Evolutionary conservation across 2,113 vertebrate species (phyloP).

Genomic region (Sorex araneus): DNA sequence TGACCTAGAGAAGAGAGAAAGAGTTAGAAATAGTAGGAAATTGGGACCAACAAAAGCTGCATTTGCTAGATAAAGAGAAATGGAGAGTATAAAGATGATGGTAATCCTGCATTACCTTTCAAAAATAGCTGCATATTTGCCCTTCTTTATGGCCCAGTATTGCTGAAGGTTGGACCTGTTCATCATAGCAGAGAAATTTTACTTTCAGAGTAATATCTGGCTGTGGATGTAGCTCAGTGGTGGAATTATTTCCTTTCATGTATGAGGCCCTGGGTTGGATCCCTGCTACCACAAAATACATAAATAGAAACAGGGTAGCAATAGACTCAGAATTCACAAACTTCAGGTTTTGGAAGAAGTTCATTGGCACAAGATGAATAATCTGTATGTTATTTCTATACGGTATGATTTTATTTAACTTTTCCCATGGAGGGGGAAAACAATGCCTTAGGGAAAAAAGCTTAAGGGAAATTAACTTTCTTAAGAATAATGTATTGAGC

Average conservation of each 20-base stretch:
- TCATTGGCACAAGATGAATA: not conserved
- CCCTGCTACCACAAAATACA: too few relatives aligned
- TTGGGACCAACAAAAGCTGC: not conserved
- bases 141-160: not conserved
- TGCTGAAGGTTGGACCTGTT: not conserved
- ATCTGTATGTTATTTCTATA: conserved; percentile 40
- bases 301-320: too few relatives aligned
- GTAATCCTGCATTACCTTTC: too few relatives aligned
- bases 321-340: conserved; percentile 33
- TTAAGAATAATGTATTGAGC: conserved; percentile 59
- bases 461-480: conserved; percentile 74
- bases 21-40: not conserved
- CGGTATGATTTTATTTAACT: conserved; percentile 60
- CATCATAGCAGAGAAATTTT: conserved; percentile 1
- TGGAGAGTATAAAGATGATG: too few relatives aligned
- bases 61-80: conserved; percentile 24
- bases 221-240: too few relatives aligned
- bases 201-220: conserved; percentile 24
- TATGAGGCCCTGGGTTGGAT: too few relatives aligned
- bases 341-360: conserved; percentile 44
- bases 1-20: conserved; percentile 25
- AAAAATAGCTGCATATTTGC: not conserved
- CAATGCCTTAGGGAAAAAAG: conserved; percentile 37
- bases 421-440: conserved; percentile 21
- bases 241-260: too few relatives aligned